Evolutionary conservation across 2,113 vertebrate species (phyloP).

Genomic region (Catharus minimus): DNA sequence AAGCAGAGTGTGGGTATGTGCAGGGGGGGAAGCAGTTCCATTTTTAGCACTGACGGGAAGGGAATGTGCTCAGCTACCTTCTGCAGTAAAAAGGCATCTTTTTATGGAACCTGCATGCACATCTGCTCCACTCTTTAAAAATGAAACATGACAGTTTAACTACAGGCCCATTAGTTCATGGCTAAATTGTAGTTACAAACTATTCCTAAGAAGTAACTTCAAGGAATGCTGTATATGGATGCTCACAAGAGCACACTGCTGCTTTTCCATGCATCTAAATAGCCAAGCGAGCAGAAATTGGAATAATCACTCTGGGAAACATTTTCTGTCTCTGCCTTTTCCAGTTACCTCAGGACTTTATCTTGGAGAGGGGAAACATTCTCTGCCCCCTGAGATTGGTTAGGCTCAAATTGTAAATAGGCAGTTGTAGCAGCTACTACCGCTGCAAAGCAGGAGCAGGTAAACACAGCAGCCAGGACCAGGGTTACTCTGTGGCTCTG

Average conservation of each 20-base stretch:
- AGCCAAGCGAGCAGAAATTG: not conserved
- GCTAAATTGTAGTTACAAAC: not conserved
- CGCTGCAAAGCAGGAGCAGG: not conserved
- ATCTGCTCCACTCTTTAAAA: slow-evolving; percentile 12
- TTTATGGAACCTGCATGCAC: slow-evolving; percentile 23
- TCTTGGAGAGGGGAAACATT: not conserved
- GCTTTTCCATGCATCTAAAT: not conserved
- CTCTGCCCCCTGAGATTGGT: not conserved
- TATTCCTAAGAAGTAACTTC: not conserved
- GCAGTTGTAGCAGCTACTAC: not conserved
- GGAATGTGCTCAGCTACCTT: slow-evolving; percentile 29
- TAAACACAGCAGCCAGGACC: not conserved
- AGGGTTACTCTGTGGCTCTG: not conserved
- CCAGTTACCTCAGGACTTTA: not conserved
- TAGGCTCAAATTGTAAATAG: not conserved
- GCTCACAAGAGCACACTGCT: not conserved
- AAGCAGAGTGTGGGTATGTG: slow-evolving; percentile 22
- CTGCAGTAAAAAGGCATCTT: not conserved
- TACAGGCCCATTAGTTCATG: not conserved
- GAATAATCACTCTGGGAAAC: not conserved
- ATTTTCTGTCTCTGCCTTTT: not conserved
- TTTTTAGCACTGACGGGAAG: slow-evolving; percentile 1
- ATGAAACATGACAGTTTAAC: not conserved
- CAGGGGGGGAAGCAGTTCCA: slow-evolving; percentile 9
- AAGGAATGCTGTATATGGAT: not conserved